phyloP scores from a whole-genome alignment of 1,140 invertebrate genomes.

The Pomacea maculata region DNA sequence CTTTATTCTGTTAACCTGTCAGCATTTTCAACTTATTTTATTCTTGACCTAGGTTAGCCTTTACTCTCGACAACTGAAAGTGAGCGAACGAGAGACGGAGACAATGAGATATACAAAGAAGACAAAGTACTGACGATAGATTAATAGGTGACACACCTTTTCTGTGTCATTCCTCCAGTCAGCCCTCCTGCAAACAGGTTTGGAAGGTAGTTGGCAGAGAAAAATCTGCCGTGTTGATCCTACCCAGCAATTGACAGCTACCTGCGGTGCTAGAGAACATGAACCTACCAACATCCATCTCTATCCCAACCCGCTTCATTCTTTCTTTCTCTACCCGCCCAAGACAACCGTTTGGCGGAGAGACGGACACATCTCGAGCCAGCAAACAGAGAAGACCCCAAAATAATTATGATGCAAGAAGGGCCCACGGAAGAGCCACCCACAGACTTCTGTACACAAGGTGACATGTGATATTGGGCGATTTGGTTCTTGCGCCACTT shows the following conservation, averaged over 20 bases:
- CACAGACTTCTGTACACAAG: background rate
- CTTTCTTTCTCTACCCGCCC: background rate
- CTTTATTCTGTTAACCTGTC: too few species aligned
- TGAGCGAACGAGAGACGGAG: slow-evolving; percentile 1
- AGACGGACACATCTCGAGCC: background rate
- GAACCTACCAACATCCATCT: background rate
- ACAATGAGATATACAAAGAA: background rate
- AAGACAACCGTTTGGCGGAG: too few species aligned
- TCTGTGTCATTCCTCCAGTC: too few species aligned
- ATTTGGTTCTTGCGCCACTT: background rate
- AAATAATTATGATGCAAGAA: background rate
- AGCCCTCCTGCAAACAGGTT: too few species aligned
- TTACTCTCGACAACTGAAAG: background rate
- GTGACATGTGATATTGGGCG: background rate
- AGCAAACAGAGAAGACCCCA: background rate
- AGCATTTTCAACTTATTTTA: too few species aligned
- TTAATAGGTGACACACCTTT: too few species aligned
- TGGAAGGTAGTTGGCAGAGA: too few species aligned
- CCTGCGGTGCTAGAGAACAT: too few species aligned
- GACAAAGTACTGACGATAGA: background rate
- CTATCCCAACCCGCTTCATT: background rate
- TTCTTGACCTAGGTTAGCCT: too few species aligned
- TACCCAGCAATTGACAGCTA: too few species aligned
- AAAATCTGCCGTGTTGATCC: too few species aligned
- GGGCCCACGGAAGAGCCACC: background rate